Evolutionary conservation across 2,113 vertebrate genomes (phyloP), one percentile per base, ranked within the genome.

Genomic region (Poecile atricapillus): DNA sequence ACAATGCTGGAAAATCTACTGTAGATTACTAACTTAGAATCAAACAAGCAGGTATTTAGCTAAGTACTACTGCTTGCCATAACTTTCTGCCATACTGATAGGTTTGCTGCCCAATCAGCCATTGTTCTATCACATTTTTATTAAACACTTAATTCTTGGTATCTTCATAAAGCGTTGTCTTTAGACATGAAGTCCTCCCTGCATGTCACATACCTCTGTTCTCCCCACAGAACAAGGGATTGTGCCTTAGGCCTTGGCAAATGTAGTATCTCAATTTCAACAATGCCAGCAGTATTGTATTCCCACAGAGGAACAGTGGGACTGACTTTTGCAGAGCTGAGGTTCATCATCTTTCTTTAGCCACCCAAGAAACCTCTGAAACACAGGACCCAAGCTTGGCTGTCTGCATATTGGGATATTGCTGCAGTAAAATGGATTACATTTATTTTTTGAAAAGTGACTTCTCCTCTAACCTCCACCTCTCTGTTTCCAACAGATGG

Each of bases 321-420:
- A 24, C 20, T 65, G 74, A 58, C 39, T 79, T 83, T 58, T 76
- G 23, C 47, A 76, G 59, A 21, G 41, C 25, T 1, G 3, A 79
- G 18, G 19, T 67, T 76, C 65, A 49, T 77, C 10, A 11, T 27
- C 24, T 18, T 13, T 53, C 28, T 89, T 87, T 73, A 87, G 27
- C 12, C 52, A 76, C n/a, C 19, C 16, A 59, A 76, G 64, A 85
- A 90, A 41, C 13, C 33, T 50, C 50, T 77, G 53, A 91, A 85
- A 59, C 1, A 3, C 0, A 2, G 30, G 24, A 10, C 28, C 35
- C 1, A 5, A 37, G 12, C 31, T 76, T 62, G 80, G 33, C 37
- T 91, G 25, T 87, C 77, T 12, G 4, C 44, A 44, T 23, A 53
- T 53, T 18, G 35, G 31, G 43, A 39, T 58, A 24, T 22, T 89